phyloP scores from a whole-genome alignment of 2,888 invertebrate genomes.

The Caenorhabditis afra region DNA sequence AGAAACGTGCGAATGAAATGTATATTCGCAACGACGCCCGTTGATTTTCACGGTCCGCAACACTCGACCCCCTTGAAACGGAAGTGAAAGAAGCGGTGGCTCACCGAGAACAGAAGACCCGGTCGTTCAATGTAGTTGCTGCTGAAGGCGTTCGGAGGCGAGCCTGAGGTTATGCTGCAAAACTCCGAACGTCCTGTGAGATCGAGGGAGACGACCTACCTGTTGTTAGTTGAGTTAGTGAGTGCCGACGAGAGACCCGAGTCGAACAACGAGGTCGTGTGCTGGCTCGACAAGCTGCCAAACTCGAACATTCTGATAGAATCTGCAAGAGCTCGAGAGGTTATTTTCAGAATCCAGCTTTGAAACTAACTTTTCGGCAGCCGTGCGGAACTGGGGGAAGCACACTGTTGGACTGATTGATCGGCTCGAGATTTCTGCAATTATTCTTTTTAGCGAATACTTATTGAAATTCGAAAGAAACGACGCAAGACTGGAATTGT shows the following conservation, averaged over 20 bases:
- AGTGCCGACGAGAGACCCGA: constrained; percentile 57
- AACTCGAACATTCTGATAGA: constrained; percentile 55
- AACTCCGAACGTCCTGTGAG: too few relatives aligned
- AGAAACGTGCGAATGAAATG: constrained; percentile 15
- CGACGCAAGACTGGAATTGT: neutral
- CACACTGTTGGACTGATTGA: constrained; percentile 31
- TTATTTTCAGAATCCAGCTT: neutral
- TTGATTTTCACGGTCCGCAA: constrained; percentile 39
- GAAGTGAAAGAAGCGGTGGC: neutral
- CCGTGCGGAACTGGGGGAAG: constrained; percentile 18
- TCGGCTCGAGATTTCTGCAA: constrained; percentile 33
- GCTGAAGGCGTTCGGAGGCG: constrained; percentile 52
- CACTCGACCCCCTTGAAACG: neutral
- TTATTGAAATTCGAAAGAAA: neutral
- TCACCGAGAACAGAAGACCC: constrained; percentile 46
- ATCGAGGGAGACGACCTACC: constrained; percentile 16
- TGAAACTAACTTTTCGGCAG: constrained; percentile 18
- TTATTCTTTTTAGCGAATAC: neutral
- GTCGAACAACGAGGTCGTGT: constrained; percentile 50
- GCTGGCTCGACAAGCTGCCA: constrained; percentile 55
- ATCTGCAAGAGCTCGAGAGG: constrained; percentile 1
- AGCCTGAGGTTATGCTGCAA: constrained; percentile 59
- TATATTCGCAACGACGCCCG: constrained; percentile 9
- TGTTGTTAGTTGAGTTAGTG: constrained; percentile 58
- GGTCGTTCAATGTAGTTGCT: constrained; percentile 57